Base-by-base conservation (phyloP, 2,113 vertebrate species). In the Ictalurus punctatus region DNA sequence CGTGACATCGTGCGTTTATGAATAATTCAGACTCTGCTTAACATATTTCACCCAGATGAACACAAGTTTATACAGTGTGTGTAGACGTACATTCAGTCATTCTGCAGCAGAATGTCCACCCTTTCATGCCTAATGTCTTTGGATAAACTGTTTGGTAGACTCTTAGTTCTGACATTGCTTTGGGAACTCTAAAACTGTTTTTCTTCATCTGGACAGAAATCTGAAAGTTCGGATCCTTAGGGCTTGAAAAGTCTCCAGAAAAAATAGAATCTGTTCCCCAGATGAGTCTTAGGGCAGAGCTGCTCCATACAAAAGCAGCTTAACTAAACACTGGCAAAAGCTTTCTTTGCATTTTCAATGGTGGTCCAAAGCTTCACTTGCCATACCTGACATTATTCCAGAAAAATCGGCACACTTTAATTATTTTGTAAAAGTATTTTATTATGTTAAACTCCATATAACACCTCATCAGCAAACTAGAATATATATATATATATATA, bases 231-330 rank as follows among this genome's bases (percentile, higher is more conserved):
- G n/a, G 52, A n/a, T 73, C 82, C 71, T 79, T 69, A 13, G 81
- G 84, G 69, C 34, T 82, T 86, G 82, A 81, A 30, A 52, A 78
- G 67, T 78, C 80, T 86, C 90, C 78, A 91, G 90, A 91, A 69
- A 69, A 90, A 91, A 89, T 44, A 73, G 34, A 90, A 89, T 63
- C 52, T 89, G 88, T 76, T 83, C 82, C 87, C 61, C 73, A 71
- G 30, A 56, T 88, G 87, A 89, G 88, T 84, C 73, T 81, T 3
- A 74, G 54, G 67, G 27, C 80, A 89, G 37, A 89, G 80, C 71
- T 30, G 21, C 74, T 88, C 83, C 78, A 54, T 87, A 81, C 73
- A 83, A 90, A 78, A 56, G 83, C 88, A 81, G 12, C 83, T 84
- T 90, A 79, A 40, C 59, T 44, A 87, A 87, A 87, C 56, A 79